Evolutionary conservation across 1,140 invertebrate species (phyloP), one percentile per base, ranked within the genome.

Genomic region (Globodera rostochiensis): DNA sequence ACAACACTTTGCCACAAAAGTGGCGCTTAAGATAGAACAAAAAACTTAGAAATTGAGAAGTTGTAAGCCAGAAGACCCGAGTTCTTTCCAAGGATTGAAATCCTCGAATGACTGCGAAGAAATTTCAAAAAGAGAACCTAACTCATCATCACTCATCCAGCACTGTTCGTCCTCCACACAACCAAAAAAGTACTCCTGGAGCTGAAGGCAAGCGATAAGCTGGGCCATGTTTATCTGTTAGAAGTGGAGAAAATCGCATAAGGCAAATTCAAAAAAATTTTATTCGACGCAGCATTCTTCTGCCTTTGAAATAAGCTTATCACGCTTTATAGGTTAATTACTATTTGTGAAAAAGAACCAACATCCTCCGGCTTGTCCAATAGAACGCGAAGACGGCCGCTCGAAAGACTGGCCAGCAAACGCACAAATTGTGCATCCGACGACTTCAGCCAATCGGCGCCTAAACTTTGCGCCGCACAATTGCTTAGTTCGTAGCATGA

Each of bases 81-180:
- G 36, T 36, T 36, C 36, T 36, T 36, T 36, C 36, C 36, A 36
- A 3, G 36, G 36, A 36, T 36, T 36, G 36, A 36, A 36, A 36
- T 36, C 36, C 36, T 36, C 36, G 36, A 36, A 36, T 36, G 36
- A 36, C 1, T 36, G 36, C 3, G 36, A 57, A 53, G 64, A 66
- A 19, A n/a, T 66, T 25, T 13, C 6, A 45, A 77, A 46, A 8
- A 77, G 21, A 45, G 36, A 64, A 64, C 21, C 53, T 6, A 25
- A 69, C 77, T 78, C 77, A 46, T 78, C 77, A 70, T 78, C 77
- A n/a, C 45, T 36, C 46, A 78, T 66, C 77, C 77, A 78, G 6
- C 46, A 25, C 25, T 60, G 64, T 64, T 49, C 77, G 25, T 78
- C 77, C 46, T 78, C 77, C 6, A 78, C 77, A 69, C 77, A 78